A percentile compares a stretch with the other conserved stretches of the same genome.
Conservation (phyloP, 1,140 invertebrate species). For the Neotoxoptera formosana region DNA sequence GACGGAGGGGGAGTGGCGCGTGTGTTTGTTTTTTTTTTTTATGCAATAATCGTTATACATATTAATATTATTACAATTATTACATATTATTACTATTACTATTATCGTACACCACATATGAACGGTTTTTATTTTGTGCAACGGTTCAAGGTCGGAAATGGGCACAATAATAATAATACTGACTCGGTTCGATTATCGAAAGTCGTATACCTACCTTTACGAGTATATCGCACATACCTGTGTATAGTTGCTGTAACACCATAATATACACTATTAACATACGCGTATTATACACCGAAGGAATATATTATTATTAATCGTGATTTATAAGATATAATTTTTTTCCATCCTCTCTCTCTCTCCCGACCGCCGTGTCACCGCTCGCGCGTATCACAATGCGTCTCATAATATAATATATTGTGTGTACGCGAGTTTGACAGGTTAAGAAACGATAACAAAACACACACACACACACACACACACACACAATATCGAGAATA, state of each 20-base stretch:
- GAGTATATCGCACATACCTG: neutral
- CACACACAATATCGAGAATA: neutral
- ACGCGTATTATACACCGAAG: neutral
- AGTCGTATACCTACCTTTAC: neutral
- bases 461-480: neutral
- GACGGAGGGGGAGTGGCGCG: neutral
- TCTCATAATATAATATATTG: neutral
- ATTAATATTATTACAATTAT: constrained; percentile 9
- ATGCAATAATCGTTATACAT: constrained; percentile 4
- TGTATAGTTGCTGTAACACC: neutral
- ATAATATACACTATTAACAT: too few species aligned
- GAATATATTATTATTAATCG: constrained; percentile 37
- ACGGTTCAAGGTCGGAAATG: constrained; percentile 53
- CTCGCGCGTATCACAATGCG: neutral
- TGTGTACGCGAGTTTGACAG: neutral
- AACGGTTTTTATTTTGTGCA: constrained; percentile 9
- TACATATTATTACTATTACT: neutral
- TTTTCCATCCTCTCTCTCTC: constrained; percentile 13
- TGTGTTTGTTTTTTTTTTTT: neutral
- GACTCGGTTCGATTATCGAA: constrained; percentile 51
- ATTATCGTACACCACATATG: neutral
- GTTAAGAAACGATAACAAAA: constrained; percentile 43
- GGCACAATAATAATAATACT: constrained; percentile 33
- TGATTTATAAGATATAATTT: constrained; percentile 27
- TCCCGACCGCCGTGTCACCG: neutral